phyloP scores from a whole-genome alignment of 1,140 invertebrate species.

The Dolichoris vasculosae region DNA sequence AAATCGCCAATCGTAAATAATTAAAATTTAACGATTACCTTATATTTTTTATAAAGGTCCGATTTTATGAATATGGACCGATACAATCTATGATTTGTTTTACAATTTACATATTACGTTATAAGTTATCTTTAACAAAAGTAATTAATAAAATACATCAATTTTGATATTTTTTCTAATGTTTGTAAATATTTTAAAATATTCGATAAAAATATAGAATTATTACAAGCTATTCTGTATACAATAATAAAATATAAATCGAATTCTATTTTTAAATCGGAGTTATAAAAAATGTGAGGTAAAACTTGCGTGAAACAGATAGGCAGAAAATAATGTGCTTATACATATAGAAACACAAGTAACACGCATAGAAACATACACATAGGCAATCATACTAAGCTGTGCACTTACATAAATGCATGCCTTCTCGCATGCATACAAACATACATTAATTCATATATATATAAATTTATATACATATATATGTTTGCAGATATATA shows the following conservation, averaged over 20 bases:
- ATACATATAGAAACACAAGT: neutral
- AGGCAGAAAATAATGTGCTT: slow-evolving; percentile 1
- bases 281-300: neutral
- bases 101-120: neutral
- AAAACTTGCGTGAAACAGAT: neutral
- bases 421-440: too few species aligned
- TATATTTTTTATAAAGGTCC: too few species aligned
- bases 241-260: neutral
- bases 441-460: too few species aligned
- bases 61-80: too few species aligned
- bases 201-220: too few species aligned
- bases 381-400: too few species aligned
- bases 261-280: neutral
- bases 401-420: too few species aligned
- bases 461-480: neutral
- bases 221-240: neutral
- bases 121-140: neutral
- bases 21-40: too few species aligned
- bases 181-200: neutral
- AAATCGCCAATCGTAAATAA: too few species aligned
- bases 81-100: too few species aligned
- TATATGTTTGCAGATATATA: too few species aligned
- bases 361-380: too few species aligned
- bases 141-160: neutral
- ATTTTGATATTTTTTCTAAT: neutral